These are phyloP conservation scores for Pyrochroa serraticornis DNA, from an alignment of 2,888 invertebrate species.

Conservation along the genomic window DNA sequence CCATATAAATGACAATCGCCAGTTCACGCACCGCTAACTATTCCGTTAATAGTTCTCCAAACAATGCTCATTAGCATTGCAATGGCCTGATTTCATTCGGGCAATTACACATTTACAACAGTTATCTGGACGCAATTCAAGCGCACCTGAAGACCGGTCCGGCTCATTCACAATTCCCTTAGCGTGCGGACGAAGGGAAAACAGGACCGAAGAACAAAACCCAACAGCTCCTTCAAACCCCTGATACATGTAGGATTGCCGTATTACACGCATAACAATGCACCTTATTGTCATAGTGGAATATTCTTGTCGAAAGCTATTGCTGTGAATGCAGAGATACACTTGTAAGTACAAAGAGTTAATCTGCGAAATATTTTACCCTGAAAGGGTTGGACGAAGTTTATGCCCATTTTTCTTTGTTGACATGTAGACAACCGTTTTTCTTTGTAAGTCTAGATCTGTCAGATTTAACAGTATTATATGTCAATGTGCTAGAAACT, in stretches of 20 bases:
- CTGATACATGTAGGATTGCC: constrained; percentile 29
- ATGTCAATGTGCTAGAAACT: too few relatives aligned
- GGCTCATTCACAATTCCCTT: constrained; percentile 12
- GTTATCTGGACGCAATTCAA: constrained; percentile 3
- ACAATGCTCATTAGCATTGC: constrained; percentile 38
- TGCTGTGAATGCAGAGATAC: constrained; percentile 11
- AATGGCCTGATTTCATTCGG: constrained; percentile 37
- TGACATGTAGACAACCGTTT: neutral
- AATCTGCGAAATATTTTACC: constrained; percentile 10
- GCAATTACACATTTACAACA: constrained; percentile 34
- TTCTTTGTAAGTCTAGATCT: neutral
- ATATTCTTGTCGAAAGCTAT: constrained; percentile 11
- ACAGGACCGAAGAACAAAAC: constrained; percentile 18
- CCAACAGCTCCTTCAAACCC: constrained; percentile 35
- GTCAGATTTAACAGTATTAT: too few relatives aligned
- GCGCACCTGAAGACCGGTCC: constrained; percentile 25
- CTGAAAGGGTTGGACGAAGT: neutral
- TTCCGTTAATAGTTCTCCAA: constrained; percentile 33
- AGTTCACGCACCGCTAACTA: constrained; percentile 34
- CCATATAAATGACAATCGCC: constrained; percentile 27
- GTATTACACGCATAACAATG: constrained; percentile 31
- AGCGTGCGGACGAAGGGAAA: constrained; percentile 2
- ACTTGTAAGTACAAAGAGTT: constrained; percentile 21
- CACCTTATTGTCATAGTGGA: constrained; percentile 17
- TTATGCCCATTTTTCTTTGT: neutral